These are phyloP conservation scores for Meghimatium bilineatum DNA, from an alignment of 2,888 invertebrate species.

Conservation along the genomic window DNA sequence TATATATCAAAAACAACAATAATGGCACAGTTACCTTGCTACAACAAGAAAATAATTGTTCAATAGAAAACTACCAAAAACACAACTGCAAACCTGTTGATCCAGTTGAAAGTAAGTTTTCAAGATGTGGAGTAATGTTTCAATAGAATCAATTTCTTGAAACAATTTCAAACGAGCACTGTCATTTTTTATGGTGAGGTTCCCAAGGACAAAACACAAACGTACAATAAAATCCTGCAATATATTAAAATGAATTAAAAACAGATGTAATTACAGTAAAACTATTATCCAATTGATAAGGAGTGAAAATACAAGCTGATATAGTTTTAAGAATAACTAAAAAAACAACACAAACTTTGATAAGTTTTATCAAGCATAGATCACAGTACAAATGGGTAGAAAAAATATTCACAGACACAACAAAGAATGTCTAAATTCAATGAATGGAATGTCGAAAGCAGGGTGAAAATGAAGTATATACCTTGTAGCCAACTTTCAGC, in stretches of 20 bases:
- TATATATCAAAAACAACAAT: too few relatives aligned
- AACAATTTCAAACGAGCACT: slow-evolving; percentile 80
- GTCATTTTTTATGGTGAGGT: slow-evolving; percentile 88
- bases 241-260: not conserved
- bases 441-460: too few relatives aligned
- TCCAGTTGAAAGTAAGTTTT: slow-evolving; percentile 71
- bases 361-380: too few relatives aligned
- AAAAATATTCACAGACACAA: too few relatives aligned
- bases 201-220: slow-evolving; percentile 89
- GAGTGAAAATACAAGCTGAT: not conserved
- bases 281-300: not conserved
- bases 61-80: not conserved
- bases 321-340: too few relatives aligned
- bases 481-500: too few relatives aligned
- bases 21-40: too few relatives aligned
- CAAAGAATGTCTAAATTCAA: too few relatives aligned
- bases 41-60: not conserved
- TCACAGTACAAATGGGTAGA: too few relatives aligned
- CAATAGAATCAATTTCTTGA: slow-evolving; percentile 70
- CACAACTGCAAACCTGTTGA: slow-evolving; percentile 59
- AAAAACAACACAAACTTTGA: too few relatives aligned
- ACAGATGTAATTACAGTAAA: not conserved
- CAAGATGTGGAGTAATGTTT: slow-evolving; percentile 71
- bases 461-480: too few relatives aligned
- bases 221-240: slow-evolving; percentile 84